Conservation (phyloP, 2,797 vertebrate species). For the Acanthurus lineatus region DNA sequence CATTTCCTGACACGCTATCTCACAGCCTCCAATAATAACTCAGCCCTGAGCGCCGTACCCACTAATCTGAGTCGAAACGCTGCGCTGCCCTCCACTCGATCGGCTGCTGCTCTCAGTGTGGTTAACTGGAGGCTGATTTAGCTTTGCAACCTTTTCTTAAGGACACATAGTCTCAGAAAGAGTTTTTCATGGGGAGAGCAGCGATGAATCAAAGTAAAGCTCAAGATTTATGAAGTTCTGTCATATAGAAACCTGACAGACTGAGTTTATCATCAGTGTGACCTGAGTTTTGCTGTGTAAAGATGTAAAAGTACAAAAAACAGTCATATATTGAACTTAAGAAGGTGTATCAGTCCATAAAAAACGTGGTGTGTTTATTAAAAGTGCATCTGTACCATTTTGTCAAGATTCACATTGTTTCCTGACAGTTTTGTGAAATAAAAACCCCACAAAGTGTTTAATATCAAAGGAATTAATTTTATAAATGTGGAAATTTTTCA, state of each 20-base stretch:
- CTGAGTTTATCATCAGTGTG: not conserved
- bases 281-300: not conserved
- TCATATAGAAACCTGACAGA: not conserved
- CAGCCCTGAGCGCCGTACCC: conserved; percentile 25
- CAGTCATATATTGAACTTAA: too few relatives aligned
- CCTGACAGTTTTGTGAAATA: too few relatives aligned
- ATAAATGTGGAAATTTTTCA: too few relatives aligned
- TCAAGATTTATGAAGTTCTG: not conserved
- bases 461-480: too few relatives aligned
- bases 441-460: too few relatives aligned
- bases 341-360: too few relatives aligned
- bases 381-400: too few relatives aligned
- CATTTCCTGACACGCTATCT: conserved; percentile 7
- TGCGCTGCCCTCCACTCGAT: conserved; percentile 40
- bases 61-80: conserved; percentile 48
- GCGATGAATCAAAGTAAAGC: too few relatives aligned
- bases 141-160: conserved; percentile 12
- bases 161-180: too few relatives aligned
- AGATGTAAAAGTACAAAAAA: not conserved
- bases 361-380: too few relatives aligned
- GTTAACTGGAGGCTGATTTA: conserved; percentile 24
- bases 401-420: too few relatives aligned
- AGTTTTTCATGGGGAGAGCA: too few relatives aligned
- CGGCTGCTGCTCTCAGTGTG: conserved; percentile 22
- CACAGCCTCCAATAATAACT: conserved; percentile 39